These are phyloP conservation scores for Netelia inedita DNA, from an alignment of 2,888 invertebrate species.

Conservation along the genomic window DNA sequence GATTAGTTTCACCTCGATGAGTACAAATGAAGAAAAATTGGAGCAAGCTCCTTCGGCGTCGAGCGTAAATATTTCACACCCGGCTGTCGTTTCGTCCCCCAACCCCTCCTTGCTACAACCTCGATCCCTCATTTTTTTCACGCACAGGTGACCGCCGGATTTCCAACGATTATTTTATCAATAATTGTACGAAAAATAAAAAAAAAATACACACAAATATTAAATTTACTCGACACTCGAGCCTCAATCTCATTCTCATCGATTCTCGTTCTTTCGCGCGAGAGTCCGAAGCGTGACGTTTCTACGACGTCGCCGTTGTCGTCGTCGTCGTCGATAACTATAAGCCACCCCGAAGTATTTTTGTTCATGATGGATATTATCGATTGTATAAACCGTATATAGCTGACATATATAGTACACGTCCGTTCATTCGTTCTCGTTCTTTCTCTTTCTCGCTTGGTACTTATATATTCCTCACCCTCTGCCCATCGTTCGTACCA, in stretches of 20 bases:
- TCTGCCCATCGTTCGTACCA: background rate
- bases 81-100: background rate
- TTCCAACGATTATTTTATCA: no score
- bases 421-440: constrained; percentile 12
- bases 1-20: no score
- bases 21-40: background rate
- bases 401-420: constrained; percentile 12
- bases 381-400: constrained; percentile 76
- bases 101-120: no score
- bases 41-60: background rate
- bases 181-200: no score
- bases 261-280: constrained; percentile 23
- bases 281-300: constrained; percentile 48
- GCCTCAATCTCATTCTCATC: background rate
- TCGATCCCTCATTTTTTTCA: background rate
- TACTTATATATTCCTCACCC: constrained; percentile 23
- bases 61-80: constrained; percentile 2
- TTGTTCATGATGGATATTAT: constrained; percentile 79
- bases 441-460: background rate
- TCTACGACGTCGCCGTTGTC: constrained; percentile 20
- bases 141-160: no score
- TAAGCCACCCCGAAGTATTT: constrained; percentile 78
- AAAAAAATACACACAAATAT: background rate
- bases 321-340: constrained; percentile 64
- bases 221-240: background rate